Percentiles rank a stretch among this genome's conserved stretches.
Evolutionary conservation across 2,113 vertebrate genomes (phyloP).

Genomic region (pig (Sus scrofa)): T2T-Sscrofa CM000814.6:63254001-63254500

Average conservation of each 20-base stretch:
- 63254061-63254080: too few relatives aligned
- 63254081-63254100: too few relatives aligned
- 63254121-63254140: too few relatives aligned
- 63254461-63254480: conserved; percentile 56
- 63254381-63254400: conserved; percentile 69
- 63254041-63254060: too few relatives aligned
- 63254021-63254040: too few relatives aligned
- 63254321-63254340: conserved; percentile 79
- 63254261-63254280: conserved; percentile 78
- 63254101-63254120: too few relatives aligned
- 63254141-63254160: too few relatives aligned
- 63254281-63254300: conserved; percentile 79
- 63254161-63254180: too few relatives aligned
- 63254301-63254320: conserved; percentile 80
- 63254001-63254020: too few relatives aligned
- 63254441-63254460: conserved; percentile 56
- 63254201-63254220: conserved; percentile 70
- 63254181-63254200: too few relatives aligned
- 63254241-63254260: conserved; percentile 78
- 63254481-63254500: conserved; percentile 57
- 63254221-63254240: conserved; percentile 78
- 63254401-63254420: conserved; percentile 73
- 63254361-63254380: conserved; percentile 64
- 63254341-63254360: conserved; percentile 64
- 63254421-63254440: conserved; percentile 67